Conservation (phyloP, 2,888 invertebrate species). For the Philereme vetulata region DNA sequence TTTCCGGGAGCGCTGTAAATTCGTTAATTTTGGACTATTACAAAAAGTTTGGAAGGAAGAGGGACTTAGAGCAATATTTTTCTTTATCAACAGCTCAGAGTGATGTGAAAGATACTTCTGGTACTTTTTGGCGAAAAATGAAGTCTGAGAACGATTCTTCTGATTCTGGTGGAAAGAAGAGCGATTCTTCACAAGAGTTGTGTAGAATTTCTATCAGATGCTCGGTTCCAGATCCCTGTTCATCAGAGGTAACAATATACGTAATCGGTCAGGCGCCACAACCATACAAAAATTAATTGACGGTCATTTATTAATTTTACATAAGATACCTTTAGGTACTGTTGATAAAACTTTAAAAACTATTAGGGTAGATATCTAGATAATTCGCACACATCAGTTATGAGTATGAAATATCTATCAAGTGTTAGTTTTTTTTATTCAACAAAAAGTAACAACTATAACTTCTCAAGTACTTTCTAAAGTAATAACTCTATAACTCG, state of each 20-base stretch:
- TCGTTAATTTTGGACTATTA: conserved; percentile 86
- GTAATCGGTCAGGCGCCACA: too few species aligned
- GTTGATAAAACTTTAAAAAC: too few species aligned
- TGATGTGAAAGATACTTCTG: conserved; percentile 68
- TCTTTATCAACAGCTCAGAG: conserved; percentile 74
- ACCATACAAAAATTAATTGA: too few species aligned
- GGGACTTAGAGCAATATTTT: conserved; percentile 88
- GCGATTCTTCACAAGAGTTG: conserved; percentile 70
- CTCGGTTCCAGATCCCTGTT: conserved; percentile 60
- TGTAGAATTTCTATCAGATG: conserved; percentile 76
- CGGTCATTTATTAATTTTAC: too few species aligned
- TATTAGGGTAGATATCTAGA: too few species aligned
- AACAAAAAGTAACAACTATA: too few species aligned
- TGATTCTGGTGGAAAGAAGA: conserved; percentile 68
- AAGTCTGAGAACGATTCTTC: conserved; percentile 71
- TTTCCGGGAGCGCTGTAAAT: conserved; percentile 62
- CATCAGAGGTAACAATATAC: conserved; percentile 52
- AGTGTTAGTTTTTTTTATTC: too few species aligned
- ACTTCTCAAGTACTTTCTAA: too few species aligned
- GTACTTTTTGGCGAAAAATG: conserved; percentile 76
- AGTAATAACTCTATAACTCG: too few species aligned
- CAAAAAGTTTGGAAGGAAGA: conserved; percentile 86
- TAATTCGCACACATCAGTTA: too few species aligned
- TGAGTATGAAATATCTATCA: too few species aligned
- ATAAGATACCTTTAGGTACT: too few species aligned